Evolutionary conservation across 2,797 vertebrate species (phyloP).

Genomic region (Aselliscus stoliczkanus): DNA sequence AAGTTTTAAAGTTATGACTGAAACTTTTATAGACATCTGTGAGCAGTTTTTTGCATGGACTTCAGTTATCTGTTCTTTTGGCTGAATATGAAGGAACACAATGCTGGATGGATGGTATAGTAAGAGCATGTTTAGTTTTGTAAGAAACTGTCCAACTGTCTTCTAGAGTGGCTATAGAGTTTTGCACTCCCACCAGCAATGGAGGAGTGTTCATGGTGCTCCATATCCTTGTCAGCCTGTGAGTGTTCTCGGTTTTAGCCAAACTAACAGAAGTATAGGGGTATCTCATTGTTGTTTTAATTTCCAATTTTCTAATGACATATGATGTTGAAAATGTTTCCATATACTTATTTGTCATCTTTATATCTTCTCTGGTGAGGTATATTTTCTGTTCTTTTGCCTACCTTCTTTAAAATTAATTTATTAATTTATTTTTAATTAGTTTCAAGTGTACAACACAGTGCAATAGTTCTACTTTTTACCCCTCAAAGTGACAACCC

Average conservation of each 20-base stretch:
- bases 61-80: neutral
- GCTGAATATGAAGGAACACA: neutral
- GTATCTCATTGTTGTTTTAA: neutral
- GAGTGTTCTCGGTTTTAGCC: neutral
- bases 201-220: neutral
- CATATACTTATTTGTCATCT: neutral
- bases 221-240: neutral
- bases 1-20: neutral
- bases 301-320: neutral
- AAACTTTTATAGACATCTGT: neutral
- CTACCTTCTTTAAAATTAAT: too few relatives aligned
- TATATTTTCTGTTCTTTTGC: neutral
- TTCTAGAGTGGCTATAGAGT: neutral
- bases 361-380: neutral
- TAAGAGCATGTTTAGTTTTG: neutral
- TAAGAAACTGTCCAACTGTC: neutral
- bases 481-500: too few relatives aligned
- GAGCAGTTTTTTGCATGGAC: neutral
- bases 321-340: neutral
- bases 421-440: too few relatives aligned
- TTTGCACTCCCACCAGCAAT: neutral
- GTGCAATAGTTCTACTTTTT: too few relatives aligned
- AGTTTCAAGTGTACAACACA: too few relatives aligned
- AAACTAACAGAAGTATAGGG: neutral
- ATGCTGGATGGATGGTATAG: neutral